A percentile compares a stretch with the other conserved stretches of the same genome.
Evolutionary conservation across 2,888 invertebrate species (phyloP).

Genomic region (Caenorhabditis sp.): DNA sequence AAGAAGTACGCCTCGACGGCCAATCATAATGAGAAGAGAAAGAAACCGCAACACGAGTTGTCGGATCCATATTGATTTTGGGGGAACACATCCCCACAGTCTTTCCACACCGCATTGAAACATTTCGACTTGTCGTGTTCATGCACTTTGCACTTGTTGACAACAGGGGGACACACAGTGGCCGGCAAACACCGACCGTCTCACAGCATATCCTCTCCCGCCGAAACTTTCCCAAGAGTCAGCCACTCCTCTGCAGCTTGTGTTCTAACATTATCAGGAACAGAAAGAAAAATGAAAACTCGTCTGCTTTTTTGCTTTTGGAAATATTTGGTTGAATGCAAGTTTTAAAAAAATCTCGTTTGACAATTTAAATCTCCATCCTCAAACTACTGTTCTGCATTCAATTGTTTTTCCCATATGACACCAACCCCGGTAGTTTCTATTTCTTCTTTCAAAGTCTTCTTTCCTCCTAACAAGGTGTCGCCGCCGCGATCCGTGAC

Average conservation of each 20-base stretch:
- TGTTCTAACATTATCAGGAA: conserved; percentile 9
- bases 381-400: not conserved
- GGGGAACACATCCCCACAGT: conserved; percentile 4
- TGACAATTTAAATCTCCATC: not conserved
- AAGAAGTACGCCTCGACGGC: conserved; percentile 48
- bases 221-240: not conserved
- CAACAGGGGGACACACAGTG: conserved; percentile 38
- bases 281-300: not conserved
- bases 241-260: conserved; percentile 1
- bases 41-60: conserved; percentile 15
- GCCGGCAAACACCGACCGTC: conserved; percentile 38
- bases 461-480: not conserved
- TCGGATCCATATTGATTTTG: conserved; percentile 30
- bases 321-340: not conserved
- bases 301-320: not conserved
- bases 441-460: conserved; percentile 1
- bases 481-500: not conserved
- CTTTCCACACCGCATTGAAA: conserved; percentile 26
- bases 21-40: conserved; percentile 58
- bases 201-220: conserved; percentile 49
- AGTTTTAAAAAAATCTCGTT: not conserved
- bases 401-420: not conserved
- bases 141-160: conserved; percentile 64
- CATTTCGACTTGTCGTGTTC: conserved; percentile 50
- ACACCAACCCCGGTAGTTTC: not conserved